Evolutionary conservation across 2,888 invertebrate genomes (phyloP).

Genomic region (Hydrotaea diabolus): DNA sequence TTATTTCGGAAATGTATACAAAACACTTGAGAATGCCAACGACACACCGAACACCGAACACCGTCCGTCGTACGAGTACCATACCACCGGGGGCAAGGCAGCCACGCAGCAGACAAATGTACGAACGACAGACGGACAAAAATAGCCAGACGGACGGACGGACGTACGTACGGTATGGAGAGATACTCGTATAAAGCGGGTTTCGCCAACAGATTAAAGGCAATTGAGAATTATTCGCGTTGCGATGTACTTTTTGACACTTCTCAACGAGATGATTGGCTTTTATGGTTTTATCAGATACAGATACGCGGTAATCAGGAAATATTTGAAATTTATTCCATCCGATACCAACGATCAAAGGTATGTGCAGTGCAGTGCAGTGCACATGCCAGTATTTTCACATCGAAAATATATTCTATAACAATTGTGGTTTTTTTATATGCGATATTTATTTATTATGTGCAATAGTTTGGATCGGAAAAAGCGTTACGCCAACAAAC

Average conservation of each 20-base stretch:
- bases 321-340: conserved; percentile 1
- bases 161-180: background rate
- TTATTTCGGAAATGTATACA: conserved; percentile 66
- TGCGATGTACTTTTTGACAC: conserved; percentile 43
- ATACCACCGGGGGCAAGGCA: background rate
- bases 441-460: too few relatives aligned
- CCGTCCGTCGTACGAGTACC: background rate
- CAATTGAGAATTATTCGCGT: conserved; percentile 59
- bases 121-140: too few relatives aligned
- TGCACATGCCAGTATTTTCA: too few relatives aligned
- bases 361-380: too few relatives aligned
- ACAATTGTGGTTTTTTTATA: too few relatives aligned
- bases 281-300: conserved; percentile 1
- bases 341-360: too few relatives aligned
- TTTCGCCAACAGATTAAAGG: conserved; percentile 51
- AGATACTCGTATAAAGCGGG: conserved; percentile 12
- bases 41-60: background rate
- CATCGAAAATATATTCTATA: too few relatives aligned
- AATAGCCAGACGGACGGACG: conserved; percentile 5
- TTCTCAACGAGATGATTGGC: conserved; percentile 33
- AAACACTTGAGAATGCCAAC: conserved; percentile 59
- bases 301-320: background rate
- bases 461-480: too few relatives aligned
- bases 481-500: too few relatives aligned
- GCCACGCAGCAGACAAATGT: too few relatives aligned